phyloP scores from a whole-genome alignment of 2,888 invertebrate species.

The Tineola bisselliella region DNA sequence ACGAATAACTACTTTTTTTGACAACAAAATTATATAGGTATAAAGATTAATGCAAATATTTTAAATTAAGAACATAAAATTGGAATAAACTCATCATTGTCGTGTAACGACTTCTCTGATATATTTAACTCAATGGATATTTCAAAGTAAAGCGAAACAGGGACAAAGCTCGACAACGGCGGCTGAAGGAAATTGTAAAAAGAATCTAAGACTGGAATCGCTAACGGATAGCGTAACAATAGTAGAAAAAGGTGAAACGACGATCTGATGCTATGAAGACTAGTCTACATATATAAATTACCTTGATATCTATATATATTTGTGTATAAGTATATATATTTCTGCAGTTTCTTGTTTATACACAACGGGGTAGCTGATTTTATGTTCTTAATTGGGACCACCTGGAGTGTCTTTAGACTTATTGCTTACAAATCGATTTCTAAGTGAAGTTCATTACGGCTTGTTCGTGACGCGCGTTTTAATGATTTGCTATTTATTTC shows the following conservation, averaged over 20 bases:
- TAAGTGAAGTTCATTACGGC: background rate
- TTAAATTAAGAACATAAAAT: no score
- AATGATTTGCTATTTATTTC: background rate
- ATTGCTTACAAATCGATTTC: slow-evolving; percentile 12
- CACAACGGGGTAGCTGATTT: background rate
- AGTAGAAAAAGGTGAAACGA: slow-evolving; percentile 9
- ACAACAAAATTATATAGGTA: no score
- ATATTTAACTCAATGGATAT: background rate
- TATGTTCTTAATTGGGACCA: slow-evolving; percentile 12
- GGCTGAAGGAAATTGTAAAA: background rate
- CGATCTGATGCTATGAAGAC: background rate
- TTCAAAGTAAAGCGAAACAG: background rate
- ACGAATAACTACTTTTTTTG: no score
- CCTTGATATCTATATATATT: no score
- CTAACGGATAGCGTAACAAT: slow-evolving; percentile 11
- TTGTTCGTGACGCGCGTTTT: slow-evolving; percentile 6
- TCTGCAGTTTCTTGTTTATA: background rate
- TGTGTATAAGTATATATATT: background rate
- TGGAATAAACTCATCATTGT: no score
- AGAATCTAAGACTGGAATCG: background rate
- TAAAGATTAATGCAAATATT: no score
- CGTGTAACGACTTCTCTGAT: no score
- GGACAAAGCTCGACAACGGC: background rate
- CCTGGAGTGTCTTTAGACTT: slow-evolving; percentile 5
- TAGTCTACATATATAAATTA: background rate